Percentiles rank a stretch among this genome's conserved stretches.
phyloP scores from a whole-genome alignment of 2,797 vertebrate genomes.

The Carduelis carduelis region DNA sequence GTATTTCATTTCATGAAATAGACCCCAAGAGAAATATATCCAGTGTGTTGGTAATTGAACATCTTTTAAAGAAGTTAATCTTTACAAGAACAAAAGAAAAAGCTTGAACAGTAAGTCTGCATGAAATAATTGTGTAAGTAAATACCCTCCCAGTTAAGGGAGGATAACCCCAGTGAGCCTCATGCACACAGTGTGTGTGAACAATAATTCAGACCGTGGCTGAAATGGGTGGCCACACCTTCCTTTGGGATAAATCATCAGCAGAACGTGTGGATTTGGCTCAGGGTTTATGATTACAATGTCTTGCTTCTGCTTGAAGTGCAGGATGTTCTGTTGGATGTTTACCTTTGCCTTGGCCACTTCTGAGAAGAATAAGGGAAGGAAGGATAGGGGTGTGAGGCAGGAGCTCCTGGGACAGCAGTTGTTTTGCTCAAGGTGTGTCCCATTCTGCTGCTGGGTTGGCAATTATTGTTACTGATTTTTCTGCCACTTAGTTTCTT shows the following conservation, averaged over 20 bases:
- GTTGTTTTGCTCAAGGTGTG: not conserved
- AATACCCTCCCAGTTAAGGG: not conserved
- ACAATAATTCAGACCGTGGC: not conserved
- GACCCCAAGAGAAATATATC: not conserved
- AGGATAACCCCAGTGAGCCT: not conserved
- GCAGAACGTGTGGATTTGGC: not conserved
- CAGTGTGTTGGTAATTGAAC: not conserved
- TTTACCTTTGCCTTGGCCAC: not conserved
- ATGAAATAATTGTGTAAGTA: not conserved
- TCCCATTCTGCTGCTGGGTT: not conserved
- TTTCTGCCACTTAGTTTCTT: not conserved
- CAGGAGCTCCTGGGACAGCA: not conserved
- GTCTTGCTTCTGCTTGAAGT: not conserved
- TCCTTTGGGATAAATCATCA: not conserved
- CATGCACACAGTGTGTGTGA: not conserved
- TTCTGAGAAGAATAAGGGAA: not conserved
- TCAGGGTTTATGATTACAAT: not conserved
- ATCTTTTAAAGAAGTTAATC: not conserved
- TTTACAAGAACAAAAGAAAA: conserved; percentile 14
- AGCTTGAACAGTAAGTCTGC: not conserved
- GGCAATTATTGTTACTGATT: not conserved
- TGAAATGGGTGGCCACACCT: not conserved
- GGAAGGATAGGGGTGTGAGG: not conserved
- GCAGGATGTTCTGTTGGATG: not conserved
- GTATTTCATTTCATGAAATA: conserved; percentile 49